Conservation (phyloP, 2,797 vertebrate genomes). For the Notoglanidium macrostoma region DNA sequence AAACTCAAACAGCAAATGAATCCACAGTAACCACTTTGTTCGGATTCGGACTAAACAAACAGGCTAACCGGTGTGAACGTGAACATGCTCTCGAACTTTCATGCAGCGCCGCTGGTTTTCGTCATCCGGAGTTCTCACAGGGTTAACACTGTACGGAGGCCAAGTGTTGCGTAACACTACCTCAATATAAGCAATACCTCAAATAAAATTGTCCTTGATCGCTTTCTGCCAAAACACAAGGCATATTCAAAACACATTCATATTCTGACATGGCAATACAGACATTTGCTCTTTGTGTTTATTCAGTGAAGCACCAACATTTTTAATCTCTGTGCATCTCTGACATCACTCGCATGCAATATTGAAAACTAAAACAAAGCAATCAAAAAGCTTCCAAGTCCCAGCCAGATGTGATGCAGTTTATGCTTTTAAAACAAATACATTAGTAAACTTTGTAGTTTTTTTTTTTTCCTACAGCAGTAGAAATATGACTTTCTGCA, state of each 20-base stretch:
- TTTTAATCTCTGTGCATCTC: not conserved
- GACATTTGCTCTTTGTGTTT: not conserved
- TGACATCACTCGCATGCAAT: not conserved
- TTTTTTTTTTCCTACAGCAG: not conserved
- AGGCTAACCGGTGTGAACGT: not conserved
- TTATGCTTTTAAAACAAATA: not conserved
- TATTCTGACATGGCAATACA: not conserved
- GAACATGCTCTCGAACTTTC: not conserved
- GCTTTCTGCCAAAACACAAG: not conserved
- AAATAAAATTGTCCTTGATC: not conserved
- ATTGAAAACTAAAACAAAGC: slow-evolving; percentile 1
- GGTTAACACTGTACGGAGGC: not conserved
- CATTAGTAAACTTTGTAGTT: not conserved
- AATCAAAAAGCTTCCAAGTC: not conserved
- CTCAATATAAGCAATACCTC: too few relatives aligned
- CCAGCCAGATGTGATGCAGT: not conserved
- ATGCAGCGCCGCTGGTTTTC: not conserved
- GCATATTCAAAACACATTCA: not conserved
- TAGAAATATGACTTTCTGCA: not conserved
- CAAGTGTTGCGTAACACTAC: not conserved
- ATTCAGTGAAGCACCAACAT: not conserved
- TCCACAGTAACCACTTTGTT: not conserved
- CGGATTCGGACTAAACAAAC: not conserved
- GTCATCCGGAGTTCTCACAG: not conserved
- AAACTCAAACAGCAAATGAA: not conserved